phyloP scores from a whole-genome alignment of 2,113 vertebrate species.

The Nerophis lumbriciformis region DNA sequence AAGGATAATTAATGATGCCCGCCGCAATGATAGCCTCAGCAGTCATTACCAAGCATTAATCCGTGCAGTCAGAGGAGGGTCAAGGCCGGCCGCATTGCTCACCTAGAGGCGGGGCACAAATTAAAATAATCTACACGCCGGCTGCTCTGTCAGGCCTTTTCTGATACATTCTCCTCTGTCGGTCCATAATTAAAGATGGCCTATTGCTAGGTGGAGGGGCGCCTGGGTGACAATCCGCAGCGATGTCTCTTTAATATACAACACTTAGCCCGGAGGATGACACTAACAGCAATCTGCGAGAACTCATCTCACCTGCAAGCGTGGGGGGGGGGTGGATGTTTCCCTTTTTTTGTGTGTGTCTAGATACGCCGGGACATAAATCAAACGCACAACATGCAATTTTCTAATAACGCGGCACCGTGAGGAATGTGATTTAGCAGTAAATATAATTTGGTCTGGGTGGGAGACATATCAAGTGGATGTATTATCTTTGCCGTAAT shows the following conservation, averaged over 20 bases:
- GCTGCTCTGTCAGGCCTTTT: constrained; percentile 72
- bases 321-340: constrained; percentile 42
- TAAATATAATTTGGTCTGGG: constrained; percentile 69
- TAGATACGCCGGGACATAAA: constrained; percentile 65
- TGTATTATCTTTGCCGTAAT: constrained; percentile 62
- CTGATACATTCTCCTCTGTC: constrained; percentile 64
- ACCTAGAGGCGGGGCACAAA: constrained; percentile 90
- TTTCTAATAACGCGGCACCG: constrained; percentile 61
- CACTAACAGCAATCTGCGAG: constrained; percentile 69
- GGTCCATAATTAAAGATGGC: constrained; percentile 72
- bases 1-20: constrained; percentile 99
- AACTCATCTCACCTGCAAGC: constrained; percentile 63
- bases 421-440: constrained; percentile 71
- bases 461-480: constrained; percentile 66
- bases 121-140: constrained; percentile 97
- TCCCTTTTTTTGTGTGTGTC: constrained; percentile 19
- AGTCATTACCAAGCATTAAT: constrained; percentile 99
- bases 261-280: constrained; percentile 68
- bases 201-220: constrained; percentile 56
- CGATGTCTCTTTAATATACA: constrained; percentile 73
- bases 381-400: constrained; percentile 66
- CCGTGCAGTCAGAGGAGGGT: constrained; percentile 94
- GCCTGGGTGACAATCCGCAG: constrained; percentile 56
- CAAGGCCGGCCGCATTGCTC: constrained; percentile 96
- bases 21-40: constrained; percentile 99